Evolutionary conservation across 1,140 invertebrate species (phyloP), one percentile per base, ranked within the genome.

Genomic region (Homarus americanus): DNA sequence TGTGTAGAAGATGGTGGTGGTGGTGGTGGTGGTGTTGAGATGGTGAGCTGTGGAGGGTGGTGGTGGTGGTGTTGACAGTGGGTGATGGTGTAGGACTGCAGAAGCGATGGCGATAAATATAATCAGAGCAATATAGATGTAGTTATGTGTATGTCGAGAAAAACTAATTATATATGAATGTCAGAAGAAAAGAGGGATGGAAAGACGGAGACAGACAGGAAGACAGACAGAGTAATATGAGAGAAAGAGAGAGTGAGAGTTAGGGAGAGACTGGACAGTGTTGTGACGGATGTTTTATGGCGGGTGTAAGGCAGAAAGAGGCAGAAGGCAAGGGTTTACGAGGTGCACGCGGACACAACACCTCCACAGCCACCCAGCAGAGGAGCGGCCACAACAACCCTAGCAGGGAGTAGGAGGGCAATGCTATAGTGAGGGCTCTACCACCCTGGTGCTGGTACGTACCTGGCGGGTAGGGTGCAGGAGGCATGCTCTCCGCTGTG

Each of bases 391-490:
- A 79, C 4, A 58, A 63, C 58, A 24, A 63, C 58, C 58, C 20
- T 20, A 63, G 58, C 58, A 69, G 28, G 63, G 24, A 28, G 63
- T 10, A 2, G 32, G 7, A 32, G 63, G n/a, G 28, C 9, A 7
- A 32, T 4, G 63, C 28, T 69, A 28, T 69, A 69, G 63, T 69
- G 63, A 32, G 53, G 53, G 78, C 78, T 53, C 24, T 28, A n/a
- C 40, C 20, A 78, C 40, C 76, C 76, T 41, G 34, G 20, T 38
- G 75, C 28, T 63, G 93, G 94, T 94, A 94, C 95, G 95, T 96
- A 96, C 97, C 96, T 96, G 97, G 96, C 93, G 97, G 96, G 93
- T 97, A 97, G 1, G 97, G 96, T 91, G 96, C 96, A 87, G 97
- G 96, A 32, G 96, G 96, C 87, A 97, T 96, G 20, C 96, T 95